Evolutionary conservation across 1,140 invertebrate genomes (phyloP).

Genomic region (Diuraphis noxia): DNA sequence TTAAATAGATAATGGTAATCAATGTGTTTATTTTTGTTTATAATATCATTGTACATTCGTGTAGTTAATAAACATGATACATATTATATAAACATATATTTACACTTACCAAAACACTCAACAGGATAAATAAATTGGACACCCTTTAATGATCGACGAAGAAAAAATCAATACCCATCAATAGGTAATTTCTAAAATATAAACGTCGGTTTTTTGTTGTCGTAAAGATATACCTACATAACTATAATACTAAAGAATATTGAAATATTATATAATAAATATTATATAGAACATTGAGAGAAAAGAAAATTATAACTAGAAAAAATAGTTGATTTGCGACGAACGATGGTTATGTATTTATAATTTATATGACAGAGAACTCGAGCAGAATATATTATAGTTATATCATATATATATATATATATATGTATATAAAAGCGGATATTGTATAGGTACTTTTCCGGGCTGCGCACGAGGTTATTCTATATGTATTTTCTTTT

Average conservation of each 20-base stretch:
- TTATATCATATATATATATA: neutral
- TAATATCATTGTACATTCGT: neutral
- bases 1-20: too few relatives aligned
- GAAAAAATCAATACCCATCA: neutral
- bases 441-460: neutral
- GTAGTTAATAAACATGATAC: neutral
- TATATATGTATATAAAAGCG: neutral
- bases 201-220: neutral
- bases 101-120: neutral
- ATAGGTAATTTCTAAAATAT: neutral
- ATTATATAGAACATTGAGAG: neutral
- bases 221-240: neutral
- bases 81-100: neutral
- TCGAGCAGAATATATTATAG: neutral
- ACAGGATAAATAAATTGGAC: neutral
- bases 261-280: too few relatives aligned
- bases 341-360: neutral
- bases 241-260: too few relatives aligned
- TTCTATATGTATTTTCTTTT: constrained; percentile 3
- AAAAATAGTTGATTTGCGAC: neutral
- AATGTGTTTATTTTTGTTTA: neutral
- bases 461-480: neutral
- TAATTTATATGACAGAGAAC: neutral
- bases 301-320: neutral
- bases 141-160: neutral